Evolutionary conservation across 1,140 invertebrate species (phyloP).

Genomic region (Maconellicoccus hirsutus): DNA sequence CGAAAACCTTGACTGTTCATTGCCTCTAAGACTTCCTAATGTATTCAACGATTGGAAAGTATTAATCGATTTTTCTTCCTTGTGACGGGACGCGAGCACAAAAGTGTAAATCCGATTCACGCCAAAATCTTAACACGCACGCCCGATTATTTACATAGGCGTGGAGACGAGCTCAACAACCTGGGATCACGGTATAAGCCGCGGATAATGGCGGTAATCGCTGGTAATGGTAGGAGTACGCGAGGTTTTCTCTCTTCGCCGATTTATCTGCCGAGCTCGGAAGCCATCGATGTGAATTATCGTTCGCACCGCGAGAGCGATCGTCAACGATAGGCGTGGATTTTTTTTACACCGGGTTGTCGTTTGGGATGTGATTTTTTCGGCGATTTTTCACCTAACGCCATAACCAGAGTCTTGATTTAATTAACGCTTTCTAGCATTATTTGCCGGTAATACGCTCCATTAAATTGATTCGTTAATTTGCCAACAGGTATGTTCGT

Average conservation of each 20-base stretch:
- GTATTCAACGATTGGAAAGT: not conserved
- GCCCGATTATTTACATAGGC: constrained; percentile 7
- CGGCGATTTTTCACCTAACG: not conserved
- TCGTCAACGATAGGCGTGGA: not conserved
- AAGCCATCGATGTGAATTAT: constrained; percentile 2
- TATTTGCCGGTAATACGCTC: not conserved
- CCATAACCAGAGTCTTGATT: not conserved
- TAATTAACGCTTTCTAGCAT: not conserved
- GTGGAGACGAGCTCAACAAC: constrained; percentile 6
- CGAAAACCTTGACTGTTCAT: not conserved
- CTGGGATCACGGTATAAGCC: not conserved
- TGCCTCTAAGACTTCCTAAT: not conserved
- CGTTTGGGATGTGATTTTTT: not conserved
- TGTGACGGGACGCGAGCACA: not conserved
- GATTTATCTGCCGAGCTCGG: not conserved
- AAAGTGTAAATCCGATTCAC: not conserved
- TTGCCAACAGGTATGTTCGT: not conserved
- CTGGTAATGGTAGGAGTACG: not conserved
- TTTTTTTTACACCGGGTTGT: not conserved
- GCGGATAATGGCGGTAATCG: not conserved
- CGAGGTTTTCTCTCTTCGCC: not conserved
- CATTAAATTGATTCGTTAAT: not conserved
- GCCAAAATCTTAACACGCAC: not conserved
- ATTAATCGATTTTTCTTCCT: not conserved
- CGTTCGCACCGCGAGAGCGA: not conserved